phyloP scores from a whole-genome alignment of 2,888 invertebrate species.

The Dione juno region DNA sequence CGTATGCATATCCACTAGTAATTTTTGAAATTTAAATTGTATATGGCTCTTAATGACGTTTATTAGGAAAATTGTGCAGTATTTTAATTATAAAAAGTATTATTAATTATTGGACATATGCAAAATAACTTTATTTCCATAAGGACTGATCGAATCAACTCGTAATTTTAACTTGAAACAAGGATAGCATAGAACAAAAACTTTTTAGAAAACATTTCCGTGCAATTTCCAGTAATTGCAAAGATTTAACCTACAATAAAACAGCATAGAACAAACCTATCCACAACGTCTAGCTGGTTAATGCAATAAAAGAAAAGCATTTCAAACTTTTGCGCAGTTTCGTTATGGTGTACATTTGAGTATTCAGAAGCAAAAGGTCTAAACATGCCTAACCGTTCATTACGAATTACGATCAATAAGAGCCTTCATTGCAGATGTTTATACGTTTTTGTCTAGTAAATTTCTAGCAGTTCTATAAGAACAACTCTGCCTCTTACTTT shows the following conservation, averaged over 20 bases:
- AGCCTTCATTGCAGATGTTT: constrained; percentile 31
- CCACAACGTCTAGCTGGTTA: not conserved
- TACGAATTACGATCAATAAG: constrained; percentile 41
- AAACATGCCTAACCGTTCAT: constrained; percentile 38
- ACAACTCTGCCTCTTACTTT: too few species aligned
- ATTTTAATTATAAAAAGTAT: not conserved
- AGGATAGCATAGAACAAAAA: not conserved
- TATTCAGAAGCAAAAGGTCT: constrained; percentile 16
- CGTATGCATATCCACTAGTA: constrained; percentile 34
- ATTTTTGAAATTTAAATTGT: constrained; percentile 7
- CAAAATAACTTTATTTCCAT: not conserved
- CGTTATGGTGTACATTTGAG: constrained; percentile 21
- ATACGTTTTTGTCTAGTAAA: constrained; percentile 43
- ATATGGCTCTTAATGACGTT: not conserved
- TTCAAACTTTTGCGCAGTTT: constrained; percentile 16
- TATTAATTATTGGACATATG: not conserved
- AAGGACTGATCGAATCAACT: not conserved
- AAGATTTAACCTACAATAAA: not conserved
- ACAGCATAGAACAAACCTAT: not conserved
- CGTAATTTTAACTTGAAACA: constrained; percentile 1
- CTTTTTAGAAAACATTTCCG: not conserved
- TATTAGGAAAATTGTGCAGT: not conserved
- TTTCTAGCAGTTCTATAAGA: not conserved
- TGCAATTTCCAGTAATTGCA: not conserved
- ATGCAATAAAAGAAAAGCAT: constrained; percentile 9